Conservation (phyloP, 2,113 vertebrate species). For the Passer montanus region DNA sequence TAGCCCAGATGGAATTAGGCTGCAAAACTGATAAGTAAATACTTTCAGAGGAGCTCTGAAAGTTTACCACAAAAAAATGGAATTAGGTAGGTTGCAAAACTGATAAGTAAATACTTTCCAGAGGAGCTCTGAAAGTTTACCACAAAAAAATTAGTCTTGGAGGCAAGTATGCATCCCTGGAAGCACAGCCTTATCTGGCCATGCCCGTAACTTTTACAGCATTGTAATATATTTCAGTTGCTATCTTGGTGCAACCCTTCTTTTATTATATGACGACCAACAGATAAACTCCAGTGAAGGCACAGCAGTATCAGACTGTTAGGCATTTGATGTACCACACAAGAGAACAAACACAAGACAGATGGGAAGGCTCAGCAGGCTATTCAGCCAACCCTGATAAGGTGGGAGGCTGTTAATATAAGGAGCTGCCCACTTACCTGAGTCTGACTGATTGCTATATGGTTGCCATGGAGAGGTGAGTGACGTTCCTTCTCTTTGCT, state of each 20-base stretch:
- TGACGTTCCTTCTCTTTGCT: slow-evolving; percentile 87
- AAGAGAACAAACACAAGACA: not conserved
- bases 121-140: not conserved
- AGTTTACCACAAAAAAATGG: not conserved
- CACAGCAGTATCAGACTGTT: not conserved
- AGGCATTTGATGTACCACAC: not conserved
- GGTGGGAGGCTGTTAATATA: not conserved
- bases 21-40: not conserved
- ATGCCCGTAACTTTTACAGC: not conserved
- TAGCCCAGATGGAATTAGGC: not conserved
- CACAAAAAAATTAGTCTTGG: not conserved
- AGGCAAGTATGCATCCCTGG: not conserved
- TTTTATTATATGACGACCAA: not conserved
- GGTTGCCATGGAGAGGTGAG: slow-evolving; percentile 82
- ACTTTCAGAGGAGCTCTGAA: not conserved
- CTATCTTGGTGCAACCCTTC: not conserved
- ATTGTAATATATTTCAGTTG: not conserved
- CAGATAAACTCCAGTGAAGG: not conserved
- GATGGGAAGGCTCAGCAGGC: not conserved
- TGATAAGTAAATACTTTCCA: not conserved
- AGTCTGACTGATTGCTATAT: slow-evolving; percentile 78
- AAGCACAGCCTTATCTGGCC: not conserved
- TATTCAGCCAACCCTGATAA: not conserved
- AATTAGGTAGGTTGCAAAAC: no score
- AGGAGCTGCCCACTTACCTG: slow-evolving; percentile 75